Evolutionary conservation across 2,888 invertebrate genomes (phyloP), one percentile per base, ranked within the genome.

Genomic region (Cetonia aurata): DNA sequence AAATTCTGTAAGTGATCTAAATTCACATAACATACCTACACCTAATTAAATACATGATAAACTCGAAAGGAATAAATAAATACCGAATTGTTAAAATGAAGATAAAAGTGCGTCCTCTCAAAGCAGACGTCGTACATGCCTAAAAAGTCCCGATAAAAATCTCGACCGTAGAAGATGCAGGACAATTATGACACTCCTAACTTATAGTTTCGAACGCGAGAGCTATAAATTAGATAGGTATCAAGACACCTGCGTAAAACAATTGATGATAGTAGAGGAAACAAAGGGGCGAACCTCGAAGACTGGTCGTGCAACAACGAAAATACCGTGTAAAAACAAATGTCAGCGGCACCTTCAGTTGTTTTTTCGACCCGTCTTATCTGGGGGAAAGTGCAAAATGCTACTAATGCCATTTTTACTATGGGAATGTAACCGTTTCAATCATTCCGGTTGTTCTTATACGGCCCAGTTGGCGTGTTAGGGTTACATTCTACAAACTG

Each of bases 181-280:
- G 75, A 77, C 80, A 80, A 82, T 81, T 81, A 81, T 82, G 80
- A 81, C 80, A 80, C 79, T 72, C 73, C 77, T 79, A 80, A 81
- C 76, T 80, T 81, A 80, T 81, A 73, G 78, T 75, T 69, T 74
- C 73, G 71, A 73, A 73, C 65, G 75, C 73, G 73, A 76, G 75
- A 76, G 76, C 79, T 77, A 82, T 82, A 83, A 83, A 82, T 82
- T 82, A 80, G 82, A 83, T 83, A 80, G 72, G 78, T 78, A 83
- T 83, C 82, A 79, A 81, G 79, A 82, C 82, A 82, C 82, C 81
- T 81, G 82, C 80, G 80, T 80, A 79, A 82, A 80, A 81, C 81
- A 81, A 82, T 82, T 81, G 82, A 81, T 81, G 81, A 77, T 80
- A 72, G 71, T 76, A 70, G 75, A 25, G 25, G 25, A 75, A 77